A percentile compares a stretch with the other conserved stretches of the same genome.
These are phyloP conservation scores for Onychorhynchus coronatus DNA, from an alignment of 2,113 vertebrate genomes.

Conservation along the genomic window DNA sequence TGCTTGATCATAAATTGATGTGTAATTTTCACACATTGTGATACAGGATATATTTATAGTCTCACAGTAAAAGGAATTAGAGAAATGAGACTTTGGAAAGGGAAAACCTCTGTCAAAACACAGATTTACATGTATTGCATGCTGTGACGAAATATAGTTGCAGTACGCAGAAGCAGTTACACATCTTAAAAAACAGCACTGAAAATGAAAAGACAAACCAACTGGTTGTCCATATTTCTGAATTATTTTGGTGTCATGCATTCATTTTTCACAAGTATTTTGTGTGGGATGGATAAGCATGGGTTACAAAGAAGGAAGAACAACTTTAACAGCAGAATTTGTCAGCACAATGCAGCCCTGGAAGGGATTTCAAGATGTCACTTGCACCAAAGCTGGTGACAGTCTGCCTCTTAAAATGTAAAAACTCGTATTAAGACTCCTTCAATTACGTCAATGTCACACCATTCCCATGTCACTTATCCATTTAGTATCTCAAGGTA, in stretches of 20 bases:
- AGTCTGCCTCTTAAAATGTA: neutral
- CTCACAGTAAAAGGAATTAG: neutral
- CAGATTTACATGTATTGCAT: neutral
- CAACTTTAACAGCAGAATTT: neutral
- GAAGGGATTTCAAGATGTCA: neutral
- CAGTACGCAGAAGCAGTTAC: neutral
- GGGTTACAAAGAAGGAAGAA: neutral
- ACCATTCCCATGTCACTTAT: neutral
- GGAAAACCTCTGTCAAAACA: neutral
- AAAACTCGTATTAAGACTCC: neutral
- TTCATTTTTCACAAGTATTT: neutral
- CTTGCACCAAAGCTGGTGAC: neutral
- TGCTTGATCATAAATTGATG: neutral
- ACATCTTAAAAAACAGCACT: rapidly evolving
- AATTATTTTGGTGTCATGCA: neutral
- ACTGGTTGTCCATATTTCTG: neutral
- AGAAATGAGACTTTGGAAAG: neutral
- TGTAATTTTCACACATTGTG: neutral
- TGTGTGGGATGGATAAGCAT: neutral
- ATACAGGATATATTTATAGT: neutral
- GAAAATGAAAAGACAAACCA: neutral
- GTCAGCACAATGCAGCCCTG: neutral
- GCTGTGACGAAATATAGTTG: neutral
- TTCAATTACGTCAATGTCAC: neutral
- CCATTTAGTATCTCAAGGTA: neutral